Percentiles rank a stretch among this genome's conserved stretches.
These are phyloP conservation scores for Mus pahari DNA, from an alignment of 2,113 vertebrate species.

Conservation along the genomic window DNA sequence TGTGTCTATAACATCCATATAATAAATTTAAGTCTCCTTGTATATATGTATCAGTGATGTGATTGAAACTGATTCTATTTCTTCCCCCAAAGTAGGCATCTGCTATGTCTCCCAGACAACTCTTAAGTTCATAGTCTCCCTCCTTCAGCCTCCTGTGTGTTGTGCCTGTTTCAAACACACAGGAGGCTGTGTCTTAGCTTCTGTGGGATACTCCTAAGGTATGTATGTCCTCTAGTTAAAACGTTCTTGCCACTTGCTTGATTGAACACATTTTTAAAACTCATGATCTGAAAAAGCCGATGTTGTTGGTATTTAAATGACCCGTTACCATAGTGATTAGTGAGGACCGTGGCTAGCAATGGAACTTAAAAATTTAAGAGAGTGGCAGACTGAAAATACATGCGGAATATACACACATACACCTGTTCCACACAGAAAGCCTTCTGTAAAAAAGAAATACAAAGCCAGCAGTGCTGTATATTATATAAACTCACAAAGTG, in stretches of 20 bases:
- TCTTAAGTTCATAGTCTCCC: background rate
- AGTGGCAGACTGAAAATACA: constrained; percentile 78
- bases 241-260: constrained; percentile 22
- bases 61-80: background rate
- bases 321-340: constrained; percentile 43
- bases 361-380: constrained; percentile 67
- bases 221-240: background rate
- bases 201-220: background rate
- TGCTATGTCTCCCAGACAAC: background rate
- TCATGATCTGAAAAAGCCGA: constrained; percentile 24
- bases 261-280: constrained; percentile 27
- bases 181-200: background rate
- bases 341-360: constrained; percentile 54
- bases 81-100: background rate
- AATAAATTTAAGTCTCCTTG: background rate
- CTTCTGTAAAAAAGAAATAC: constrained; percentile 83
- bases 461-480: constrained; percentile 88
- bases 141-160: background rate
- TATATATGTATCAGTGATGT: background rate
- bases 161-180: background rate
- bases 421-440: constrained; percentile 83
- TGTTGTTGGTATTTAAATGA: background rate
- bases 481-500: constrained; percentile 88
- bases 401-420: constrained; percentile 74
- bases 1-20: background rate